A percentile compares a stretch with the other conserved stretches of the same genome.
phyloP scores from a whole-genome alignment of 1,140 invertebrate species.

The Probaryconus sp. region DNA sequence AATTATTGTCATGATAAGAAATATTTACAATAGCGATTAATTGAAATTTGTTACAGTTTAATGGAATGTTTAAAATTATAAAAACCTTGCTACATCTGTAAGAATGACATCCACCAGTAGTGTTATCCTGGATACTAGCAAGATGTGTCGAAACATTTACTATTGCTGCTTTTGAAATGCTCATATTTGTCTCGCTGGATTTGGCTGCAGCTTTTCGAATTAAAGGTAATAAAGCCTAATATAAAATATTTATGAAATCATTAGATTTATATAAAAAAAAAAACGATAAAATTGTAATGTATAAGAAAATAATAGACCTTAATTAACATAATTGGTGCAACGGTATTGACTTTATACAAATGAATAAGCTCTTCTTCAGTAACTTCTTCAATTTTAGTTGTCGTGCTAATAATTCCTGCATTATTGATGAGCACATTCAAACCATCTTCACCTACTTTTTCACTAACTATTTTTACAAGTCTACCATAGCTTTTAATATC shows the following conservation, averaged over 20 bases:
- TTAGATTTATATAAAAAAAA: background rate
- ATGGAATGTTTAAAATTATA: no score
- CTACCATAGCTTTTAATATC: slow-evolving; percentile 81
- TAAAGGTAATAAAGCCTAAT: slow-evolving; percentile 84
- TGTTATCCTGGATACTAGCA: slow-evolving; percentile 87
- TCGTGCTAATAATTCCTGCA: slow-evolving; percentile 88
- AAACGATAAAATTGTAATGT: background rate
- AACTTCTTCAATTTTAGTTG: slow-evolving; percentile 84
- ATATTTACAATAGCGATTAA: no score
- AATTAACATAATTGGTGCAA: slow-evolving; percentile 89
- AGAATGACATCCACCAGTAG: slow-evolving; percentile 86
- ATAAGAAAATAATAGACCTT: slow-evolving; percentile 80
- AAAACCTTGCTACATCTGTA: slow-evolving; percentile 90
- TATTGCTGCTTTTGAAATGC: slow-evolving; percentile 83
- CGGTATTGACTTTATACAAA: slow-evolving; percentile 85
- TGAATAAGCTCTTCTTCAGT: slow-evolving; percentile 85
- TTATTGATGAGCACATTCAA: slow-evolving; percentile 93
- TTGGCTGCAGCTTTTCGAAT: slow-evolving; percentile 83
- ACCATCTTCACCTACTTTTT: slow-evolving; percentile 82
- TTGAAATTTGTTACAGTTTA: no score
- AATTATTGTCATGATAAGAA: background rate
- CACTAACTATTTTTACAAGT: slow-evolving; percentile 79
- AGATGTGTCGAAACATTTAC: slow-evolving; percentile 91
- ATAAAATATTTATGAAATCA: no score
- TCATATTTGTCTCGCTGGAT: slow-evolving; percentile 76